Evolutionary conservation across 2,888 invertebrate species (phyloP).

Genomic region (Drosophila subquinaria): DNA sequence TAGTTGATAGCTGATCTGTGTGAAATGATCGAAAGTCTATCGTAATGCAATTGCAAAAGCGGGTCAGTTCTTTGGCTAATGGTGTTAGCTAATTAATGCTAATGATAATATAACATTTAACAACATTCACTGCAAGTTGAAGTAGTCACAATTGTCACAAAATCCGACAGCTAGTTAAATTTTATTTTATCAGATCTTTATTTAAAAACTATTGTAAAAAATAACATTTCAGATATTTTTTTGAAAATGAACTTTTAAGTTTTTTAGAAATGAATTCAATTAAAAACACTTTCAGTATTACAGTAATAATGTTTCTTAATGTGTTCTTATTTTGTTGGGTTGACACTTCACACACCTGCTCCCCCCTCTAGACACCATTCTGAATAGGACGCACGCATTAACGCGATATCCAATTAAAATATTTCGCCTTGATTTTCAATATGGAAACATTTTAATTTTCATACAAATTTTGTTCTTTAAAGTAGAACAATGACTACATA

Average conservation of each 20-base stretch:
- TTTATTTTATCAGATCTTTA: no score
- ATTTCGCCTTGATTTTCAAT: constrained; percentile 71
- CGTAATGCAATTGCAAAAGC: constrained; percentile 49
- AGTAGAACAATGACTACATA: constrained; percentile 33
- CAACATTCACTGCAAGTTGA: not conserved
- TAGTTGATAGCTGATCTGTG: constrained; percentile 8
- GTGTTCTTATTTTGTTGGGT: not conserved
- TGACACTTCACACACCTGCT: not conserved
- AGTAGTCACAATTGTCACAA: not conserved
- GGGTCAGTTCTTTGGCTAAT: constrained; percentile 69
- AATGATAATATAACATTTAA: constrained; percentile 47
- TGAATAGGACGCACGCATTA: constrained; percentile 31
- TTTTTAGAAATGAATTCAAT: no score
- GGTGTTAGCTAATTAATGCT: constrained; percentile 69
- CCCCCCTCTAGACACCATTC: not conserved
- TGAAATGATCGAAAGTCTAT: constrained; percentile 12
- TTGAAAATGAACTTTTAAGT: no score
- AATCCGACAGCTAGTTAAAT: not conserved
- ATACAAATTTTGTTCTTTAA: constrained; percentile 38
- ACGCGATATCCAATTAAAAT: constrained; percentile 71
- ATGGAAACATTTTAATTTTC: constrained; percentile 57
- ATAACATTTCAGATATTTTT: no score
- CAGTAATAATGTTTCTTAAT: no score
- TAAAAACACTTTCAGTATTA: no score
- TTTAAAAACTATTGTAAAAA: no score